These are phyloP conservation scores for Xiphydria camelus DNA, from an alignment of 2,888 invertebrate species.

Conservation along the genomic window DNA sequence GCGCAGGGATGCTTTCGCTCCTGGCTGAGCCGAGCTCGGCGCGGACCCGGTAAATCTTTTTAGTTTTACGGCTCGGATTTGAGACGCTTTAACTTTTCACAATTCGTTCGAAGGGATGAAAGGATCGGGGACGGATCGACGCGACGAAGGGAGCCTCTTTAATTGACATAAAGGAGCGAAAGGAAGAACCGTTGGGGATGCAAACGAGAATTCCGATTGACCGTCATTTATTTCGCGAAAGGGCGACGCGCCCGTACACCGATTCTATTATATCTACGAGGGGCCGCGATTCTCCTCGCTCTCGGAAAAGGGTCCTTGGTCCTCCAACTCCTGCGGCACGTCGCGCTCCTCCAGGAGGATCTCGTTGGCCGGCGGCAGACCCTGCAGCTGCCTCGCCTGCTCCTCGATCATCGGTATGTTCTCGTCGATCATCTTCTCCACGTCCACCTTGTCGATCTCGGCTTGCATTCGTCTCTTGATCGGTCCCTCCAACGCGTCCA, in stretches of 20 bases:
- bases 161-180: slow-evolving; percentile 22
- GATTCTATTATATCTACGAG: slow-evolving; percentile 19
- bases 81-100: slow-evolving; percentile 5
- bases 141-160: slow-evolving; percentile 11
- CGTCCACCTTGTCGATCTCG: slow-evolving; percentile 73
- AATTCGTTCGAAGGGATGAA: slow-evolving; percentile 6
- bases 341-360: slow-evolving; percentile 36
- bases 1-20: neutral
- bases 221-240: too few species aligned
- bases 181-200: too few species aligned
- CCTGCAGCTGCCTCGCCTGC: slow-evolving; percentile 57
- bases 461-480: slow-evolving; percentile 74
- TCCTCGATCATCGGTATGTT: slow-evolving; percentile 70
- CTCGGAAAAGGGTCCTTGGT: slow-evolving; percentile 46
- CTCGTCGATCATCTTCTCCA: slow-evolving; percentile 73
- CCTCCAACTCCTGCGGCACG: slow-evolving; percentile 32
- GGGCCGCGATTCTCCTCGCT: slow-evolving; percentile 53
- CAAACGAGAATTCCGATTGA: too few species aligned
- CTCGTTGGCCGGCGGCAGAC: slow-evolving; percentile 37
- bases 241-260: too few species aligned
- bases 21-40: neutral
- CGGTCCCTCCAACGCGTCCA: slow-evolving; percentile 82
- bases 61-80: slow-evolving; percentile 11
- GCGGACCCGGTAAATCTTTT: slow-evolving; percentile 1
- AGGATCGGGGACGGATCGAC: neutral